These are phyloP conservation scores for Odontocerum albicorne DNA, from an alignment of 2,888 invertebrate species.

Conservation along the genomic window DNA sequence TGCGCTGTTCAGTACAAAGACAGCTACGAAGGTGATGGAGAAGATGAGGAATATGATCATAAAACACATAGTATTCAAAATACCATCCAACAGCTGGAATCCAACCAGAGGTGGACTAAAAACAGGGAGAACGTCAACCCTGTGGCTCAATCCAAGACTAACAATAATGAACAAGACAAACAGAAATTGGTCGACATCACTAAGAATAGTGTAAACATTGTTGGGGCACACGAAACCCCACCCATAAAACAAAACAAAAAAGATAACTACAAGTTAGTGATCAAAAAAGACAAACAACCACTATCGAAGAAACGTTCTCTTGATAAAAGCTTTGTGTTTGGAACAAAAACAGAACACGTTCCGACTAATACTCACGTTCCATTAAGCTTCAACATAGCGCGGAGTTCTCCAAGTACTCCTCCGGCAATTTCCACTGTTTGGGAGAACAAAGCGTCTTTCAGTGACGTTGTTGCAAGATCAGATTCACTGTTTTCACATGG, in stretches of 20 bases:
- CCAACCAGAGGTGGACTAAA: slow-evolving; percentile 37
- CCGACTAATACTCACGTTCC: slow-evolving; percentile 34
- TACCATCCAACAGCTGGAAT: not conserved
- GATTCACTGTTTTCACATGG: slow-evolving; percentile 40
- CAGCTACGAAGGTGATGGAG: slow-evolving; percentile 52
- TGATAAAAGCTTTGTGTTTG: slow-evolving; percentile 37
- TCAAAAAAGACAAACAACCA: slow-evolving; percentile 37
- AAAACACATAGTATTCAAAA: slow-evolving; percentile 25
- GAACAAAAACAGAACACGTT: slow-evolving; percentile 36
- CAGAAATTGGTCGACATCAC: slow-evolving; percentile 39
- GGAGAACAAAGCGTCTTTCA: slow-evolving; percentile 59
- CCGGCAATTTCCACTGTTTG: slow-evolving; percentile 45
- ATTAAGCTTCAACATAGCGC: slow-evolving; percentile 33
- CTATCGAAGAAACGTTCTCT: slow-evolving; percentile 38
- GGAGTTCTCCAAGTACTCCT: slow-evolving; percentile 37
- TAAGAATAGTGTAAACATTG: slow-evolving; percentile 37
- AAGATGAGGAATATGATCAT: slow-evolving; percentile 46
- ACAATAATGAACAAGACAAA: slow-evolving; percentile 24
- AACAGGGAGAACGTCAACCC: slow-evolving; percentile 38
- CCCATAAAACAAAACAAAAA: slow-evolving; percentile 33
- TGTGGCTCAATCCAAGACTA: slow-evolving; percentile 13
- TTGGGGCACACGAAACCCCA: slow-evolving; percentile 36
- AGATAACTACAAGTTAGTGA: slow-evolving; percentile 30
- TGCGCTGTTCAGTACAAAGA: slow-evolving; percentile 47
- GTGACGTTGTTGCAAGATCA: slow-evolving; percentile 61